Conservation (phyloP, 2,888 invertebrate genomes). For the Nemotelus pantherinus region DNA sequence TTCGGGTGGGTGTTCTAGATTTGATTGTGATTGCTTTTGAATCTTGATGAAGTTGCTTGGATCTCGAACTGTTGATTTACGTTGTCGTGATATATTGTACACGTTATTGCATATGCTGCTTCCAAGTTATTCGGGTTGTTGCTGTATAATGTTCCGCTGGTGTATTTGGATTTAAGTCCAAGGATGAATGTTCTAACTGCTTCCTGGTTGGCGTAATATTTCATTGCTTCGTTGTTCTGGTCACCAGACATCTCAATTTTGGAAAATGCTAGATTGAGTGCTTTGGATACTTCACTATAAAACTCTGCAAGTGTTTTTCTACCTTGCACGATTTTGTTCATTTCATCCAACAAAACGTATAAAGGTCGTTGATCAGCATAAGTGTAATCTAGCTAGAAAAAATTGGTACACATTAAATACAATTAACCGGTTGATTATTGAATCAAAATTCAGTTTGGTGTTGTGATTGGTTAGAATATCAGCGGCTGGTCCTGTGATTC, state of each 20-base stretch:
- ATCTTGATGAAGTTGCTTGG: neutral
- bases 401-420: too few relatives aligned
- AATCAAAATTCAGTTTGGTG: conserved; percentile 13
- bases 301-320: conserved; percentile 2
- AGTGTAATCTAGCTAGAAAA: too few relatives aligned
- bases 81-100: conserved; percentile 1
- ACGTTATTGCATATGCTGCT: neutral
- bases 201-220: too few relatives aligned
- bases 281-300: neutral
- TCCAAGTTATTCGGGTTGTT: too few relatives aligned
- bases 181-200: too few relatives aligned
- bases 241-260: neutral
- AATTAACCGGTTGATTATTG: neutral
- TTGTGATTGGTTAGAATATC: conserved; percentile 3
- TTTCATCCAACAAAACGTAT: conserved; percentile 1
- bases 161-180: too few relatives aligned
- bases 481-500: neutral
- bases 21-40: conserved; percentile 5
- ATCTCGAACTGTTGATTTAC: too few relatives aligned
- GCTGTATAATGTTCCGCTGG: too few relatives aligned
- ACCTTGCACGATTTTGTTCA: conserved; percentile 49
- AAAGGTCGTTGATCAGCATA: conserved; percentile 23
- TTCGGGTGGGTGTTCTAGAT: neutral
- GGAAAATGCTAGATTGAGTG: neutral
- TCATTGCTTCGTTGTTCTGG: neutral